Evolutionary conservation across 2,888 invertebrate species (phyloP).

Genomic region (Halictus ligatus): DNA sequence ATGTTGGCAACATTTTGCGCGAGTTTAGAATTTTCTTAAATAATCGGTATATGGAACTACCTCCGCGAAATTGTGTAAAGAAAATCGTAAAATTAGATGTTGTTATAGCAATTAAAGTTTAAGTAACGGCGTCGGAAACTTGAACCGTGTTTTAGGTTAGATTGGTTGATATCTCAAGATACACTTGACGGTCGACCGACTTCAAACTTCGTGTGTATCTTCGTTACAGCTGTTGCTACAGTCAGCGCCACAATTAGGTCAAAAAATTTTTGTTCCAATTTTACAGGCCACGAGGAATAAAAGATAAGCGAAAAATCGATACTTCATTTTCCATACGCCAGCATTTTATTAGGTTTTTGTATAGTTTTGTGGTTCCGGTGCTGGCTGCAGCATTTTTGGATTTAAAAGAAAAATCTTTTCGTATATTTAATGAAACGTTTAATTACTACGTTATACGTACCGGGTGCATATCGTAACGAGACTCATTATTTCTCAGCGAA

Average conservation of each 20-base stretch:
- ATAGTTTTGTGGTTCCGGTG: background rate
- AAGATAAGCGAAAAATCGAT: background rate
- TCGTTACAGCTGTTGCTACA: background rate
- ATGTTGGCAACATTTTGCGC: too few relatives aligned
- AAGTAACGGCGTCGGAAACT: background rate
- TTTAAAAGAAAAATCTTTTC: background rate
- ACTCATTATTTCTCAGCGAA: background rate
- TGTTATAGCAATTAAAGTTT: background rate
- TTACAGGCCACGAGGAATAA: background rate
- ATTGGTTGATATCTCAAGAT: background rate
- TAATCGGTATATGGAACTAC: too few relatives aligned
- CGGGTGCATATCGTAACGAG: background rate
- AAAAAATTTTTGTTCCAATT: background rate
- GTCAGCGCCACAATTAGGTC: background rate
- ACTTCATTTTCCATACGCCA: background rate
- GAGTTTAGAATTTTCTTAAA: too few relatives aligned
- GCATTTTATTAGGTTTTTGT: background rate
- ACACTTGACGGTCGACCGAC: background rate
- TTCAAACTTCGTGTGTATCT: background rate
- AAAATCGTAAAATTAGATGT: background rate
- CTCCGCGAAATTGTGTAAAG: background rate
- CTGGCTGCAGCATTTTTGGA: background rate
- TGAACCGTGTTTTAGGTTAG: background rate
- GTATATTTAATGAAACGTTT: background rate
- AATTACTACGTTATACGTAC: background rate